Evolutionary conservation across 2,113 vertebrate species (phyloP).

Genomic region (Leiothrix lutea): DNA sequence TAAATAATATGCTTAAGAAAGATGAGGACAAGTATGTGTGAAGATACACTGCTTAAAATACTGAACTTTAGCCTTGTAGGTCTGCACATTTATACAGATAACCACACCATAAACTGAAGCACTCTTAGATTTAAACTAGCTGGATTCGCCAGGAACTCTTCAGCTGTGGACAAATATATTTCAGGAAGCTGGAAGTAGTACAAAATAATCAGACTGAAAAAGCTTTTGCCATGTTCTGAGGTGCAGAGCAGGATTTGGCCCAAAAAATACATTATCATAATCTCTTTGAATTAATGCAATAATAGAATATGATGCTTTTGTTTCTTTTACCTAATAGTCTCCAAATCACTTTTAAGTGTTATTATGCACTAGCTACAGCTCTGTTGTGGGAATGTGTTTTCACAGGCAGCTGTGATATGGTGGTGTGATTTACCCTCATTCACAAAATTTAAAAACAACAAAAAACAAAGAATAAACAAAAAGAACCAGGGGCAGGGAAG

Average conservation of each 20-base stretch:
- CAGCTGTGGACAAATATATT: not conserved
- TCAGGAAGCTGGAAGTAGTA: not conserved
- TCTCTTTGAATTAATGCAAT: not conserved
- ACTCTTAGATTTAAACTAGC: not conserved
- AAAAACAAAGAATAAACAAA: not conserved
- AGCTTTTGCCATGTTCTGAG: not conserved
- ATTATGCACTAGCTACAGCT: not conserved
- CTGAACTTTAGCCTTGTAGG: not conserved
- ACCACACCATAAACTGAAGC: not conserved
- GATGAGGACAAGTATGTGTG: not conserved
- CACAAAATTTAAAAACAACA: not conserved
- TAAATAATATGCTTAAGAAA: not conserved
- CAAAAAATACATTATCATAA: not conserved
- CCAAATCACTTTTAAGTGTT: not conserved
- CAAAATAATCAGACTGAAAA: not conserved
- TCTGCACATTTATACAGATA: not conserved
- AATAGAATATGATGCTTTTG: not conserved
- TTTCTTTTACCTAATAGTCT: not conserved
- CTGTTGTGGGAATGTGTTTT: not conserved
- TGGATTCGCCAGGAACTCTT: not conserved
- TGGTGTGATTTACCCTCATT: not conserved
- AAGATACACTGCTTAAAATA: not conserved
- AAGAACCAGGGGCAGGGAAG: not conserved
- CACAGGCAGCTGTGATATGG: not conserved
- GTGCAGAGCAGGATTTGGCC: not conserved